Evolutionary conservation across 2,797 vertebrate species (phyloP), one percentile per base, ranked within the genome.

Genomic region (Periparus ater): DNA sequence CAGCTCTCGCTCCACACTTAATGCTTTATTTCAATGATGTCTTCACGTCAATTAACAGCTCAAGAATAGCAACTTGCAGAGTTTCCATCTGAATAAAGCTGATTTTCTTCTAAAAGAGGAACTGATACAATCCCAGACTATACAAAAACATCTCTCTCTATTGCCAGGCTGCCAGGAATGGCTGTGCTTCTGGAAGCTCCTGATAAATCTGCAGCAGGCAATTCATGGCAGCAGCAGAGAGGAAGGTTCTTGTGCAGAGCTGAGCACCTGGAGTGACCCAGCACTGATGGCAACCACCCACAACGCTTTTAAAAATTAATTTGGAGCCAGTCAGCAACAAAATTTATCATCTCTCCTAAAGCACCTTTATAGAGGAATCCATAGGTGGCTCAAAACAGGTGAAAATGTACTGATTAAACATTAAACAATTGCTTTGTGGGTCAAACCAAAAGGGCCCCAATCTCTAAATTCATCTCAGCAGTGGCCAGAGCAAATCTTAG

Each of bases 11-110:
- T 36, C 67, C 70, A 60, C 67, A 30, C 44, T 75, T 47, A 14
- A 75, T 38, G 55, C 27, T 72, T 94, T 73, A 62, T 58, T 91
- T 93, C 91, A 90, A 22, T 32, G 42, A 63, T 42, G 50, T 23
- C 93, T 91, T 78, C 72, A 42, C 0, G 19, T 90, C 86, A 88
- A 73, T 93, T 90, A 86, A 82, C 40, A 82, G 67, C 67, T 95
- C 54, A 44, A 79, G 76, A 96, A 87, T 11, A 87, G 91, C 40
- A 81, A 11, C 21, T 38, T 23, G 78, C 84, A 73, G 45, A 78
- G 48, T 76, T 91, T 81, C 77, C 45, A 40, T 54, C 30, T 48
- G 57, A 95, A 78, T 58, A 79, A 40, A 91, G 60, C 23, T 26
- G 22, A 44, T 79, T 95, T 82, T 67, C 55, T 67, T 71, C 74